Percentiles rank a stretch among this genome's conserved stretches.
These are phyloP conservation scores for Ovibos moschatus DNA, from an alignment of 2,113 vertebrate species.

Conservation along the genomic window DNA sequence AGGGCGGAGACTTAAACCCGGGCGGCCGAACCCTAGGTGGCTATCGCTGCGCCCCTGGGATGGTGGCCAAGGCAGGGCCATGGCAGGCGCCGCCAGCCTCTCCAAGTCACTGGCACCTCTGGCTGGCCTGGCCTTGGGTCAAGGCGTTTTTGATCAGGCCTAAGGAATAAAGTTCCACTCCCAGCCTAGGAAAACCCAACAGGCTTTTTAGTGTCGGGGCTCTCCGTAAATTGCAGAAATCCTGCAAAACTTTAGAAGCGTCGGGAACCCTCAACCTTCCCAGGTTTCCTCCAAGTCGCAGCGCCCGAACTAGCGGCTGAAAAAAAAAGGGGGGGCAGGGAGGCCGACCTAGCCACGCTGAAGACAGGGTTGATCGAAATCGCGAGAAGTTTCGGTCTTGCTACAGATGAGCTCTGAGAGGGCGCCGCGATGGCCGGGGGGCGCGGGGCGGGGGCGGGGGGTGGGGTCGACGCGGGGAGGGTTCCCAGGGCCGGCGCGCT, in stretches of 20 bases:
- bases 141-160: not conserved
- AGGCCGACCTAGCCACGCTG: not conserved
- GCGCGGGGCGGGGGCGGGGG: not conserved
- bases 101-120: not conserved
- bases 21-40: fast-evolving
- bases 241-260: not conserved
- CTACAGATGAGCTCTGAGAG: no score
- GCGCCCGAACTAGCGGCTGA: not conserved
- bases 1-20: not conserved
- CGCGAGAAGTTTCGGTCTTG: not conserved
- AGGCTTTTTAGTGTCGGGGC: not conserved
- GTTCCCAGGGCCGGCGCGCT: fast-evolving
- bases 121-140: not conserved
- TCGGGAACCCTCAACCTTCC: not conserved
- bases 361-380: no score
- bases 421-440: not conserved
- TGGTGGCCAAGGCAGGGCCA: not conserved
- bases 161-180: no score
- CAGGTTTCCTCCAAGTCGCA: not conserved
- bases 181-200: not conserved
- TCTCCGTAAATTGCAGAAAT: no score
- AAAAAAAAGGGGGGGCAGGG: fast-evolving
- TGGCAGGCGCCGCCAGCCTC: not conserved
- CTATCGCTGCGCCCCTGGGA: not conserved
- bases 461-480: not conserved